Evolutionary conservation across 2,797 vertebrate genomes (phyloP).

Genomic region (Argya squamiceps): DNA sequence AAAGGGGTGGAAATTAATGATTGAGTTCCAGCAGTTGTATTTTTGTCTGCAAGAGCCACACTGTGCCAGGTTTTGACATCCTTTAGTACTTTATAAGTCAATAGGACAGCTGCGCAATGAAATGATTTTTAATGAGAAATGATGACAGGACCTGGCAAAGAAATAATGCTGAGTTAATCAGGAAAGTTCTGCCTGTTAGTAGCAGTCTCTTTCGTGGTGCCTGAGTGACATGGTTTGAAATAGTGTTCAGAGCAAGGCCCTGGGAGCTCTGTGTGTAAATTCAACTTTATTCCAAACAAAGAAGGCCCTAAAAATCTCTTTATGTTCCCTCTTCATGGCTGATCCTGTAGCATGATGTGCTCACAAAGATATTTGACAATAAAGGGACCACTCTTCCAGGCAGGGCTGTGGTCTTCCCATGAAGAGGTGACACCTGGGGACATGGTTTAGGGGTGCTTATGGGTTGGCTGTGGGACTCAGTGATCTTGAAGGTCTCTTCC

Average conservation of each 20-base stretch:
- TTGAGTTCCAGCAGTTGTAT: background rate
- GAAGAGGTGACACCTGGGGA: background rate
- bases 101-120: background rate
- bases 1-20: background rate
- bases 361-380: background rate
- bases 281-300: background rate
- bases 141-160: constrained; percentile 5
- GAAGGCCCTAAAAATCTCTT: background rate
- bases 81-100: background rate
- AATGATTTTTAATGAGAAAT: constrained; percentile 1
- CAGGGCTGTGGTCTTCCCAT: background rate
- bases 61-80: background rate
- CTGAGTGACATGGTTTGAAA: background rate
- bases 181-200: background rate
- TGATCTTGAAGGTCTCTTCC: background rate
- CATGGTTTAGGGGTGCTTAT: background rate
- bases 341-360: background rate
- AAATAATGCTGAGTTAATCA: constrained; percentile 11
- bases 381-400: accelerated
- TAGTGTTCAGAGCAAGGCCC: background rate
- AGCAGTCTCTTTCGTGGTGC: background rate
- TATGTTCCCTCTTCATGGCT: accelerated
- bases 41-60: background rate
- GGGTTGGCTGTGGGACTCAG: background rate
- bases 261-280: background rate